Evolutionary conservation across 1,140 invertebrate species (phyloP), one percentile per base, ranked within the genome.

Genomic region (Sarcophaga peregrina): DNA sequence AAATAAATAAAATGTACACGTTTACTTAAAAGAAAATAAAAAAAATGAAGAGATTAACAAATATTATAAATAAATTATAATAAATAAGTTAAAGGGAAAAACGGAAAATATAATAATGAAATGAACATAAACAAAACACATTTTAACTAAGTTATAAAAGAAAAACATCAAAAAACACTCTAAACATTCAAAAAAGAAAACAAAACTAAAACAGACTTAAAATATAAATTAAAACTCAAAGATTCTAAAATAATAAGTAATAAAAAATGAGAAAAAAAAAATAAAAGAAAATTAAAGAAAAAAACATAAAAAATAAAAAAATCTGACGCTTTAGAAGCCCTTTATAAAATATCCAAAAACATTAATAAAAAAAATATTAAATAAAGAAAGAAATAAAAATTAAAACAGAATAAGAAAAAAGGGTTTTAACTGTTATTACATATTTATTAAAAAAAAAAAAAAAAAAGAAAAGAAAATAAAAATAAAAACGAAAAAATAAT

Each of bases 41-140:
- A 4, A 37, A 37, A 4, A 37, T 2, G 25, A 37, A 37, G 4
- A 50, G 46, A 76, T 50, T 47, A 50, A 37, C 74, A 50, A 76
- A 76, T 50, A 76, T 46, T 47, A 46, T 50, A 50, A 76, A 46
- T 76, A 46, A 76, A 47, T 50, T 13, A 76, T 17, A 46, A 76
- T 50, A 76, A 76, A 17, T 47, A 76, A 68, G 62, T 9, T 68
- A 5, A 68, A 81, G 47, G 68, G 8, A 68, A 68, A 62, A 68
- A 82, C 58, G 58, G n/a, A n/a, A n/a, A n/a, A n/a, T n/a, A n/a
- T n/a, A n/a, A n/a, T n/a, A n/a, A n/a, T n/a, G n/a, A n/a, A n/a
- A n/a, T n/a, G n/a, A 82, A 82, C 46, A 48, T n/a, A n/a, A 17
- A 81, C 9, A 82, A 68, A 58, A 82, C n/a, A 76, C 52, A 75